Conservation (phyloP, 2,113 vertebrate species). For the Syngnathus typhle region DNA sequence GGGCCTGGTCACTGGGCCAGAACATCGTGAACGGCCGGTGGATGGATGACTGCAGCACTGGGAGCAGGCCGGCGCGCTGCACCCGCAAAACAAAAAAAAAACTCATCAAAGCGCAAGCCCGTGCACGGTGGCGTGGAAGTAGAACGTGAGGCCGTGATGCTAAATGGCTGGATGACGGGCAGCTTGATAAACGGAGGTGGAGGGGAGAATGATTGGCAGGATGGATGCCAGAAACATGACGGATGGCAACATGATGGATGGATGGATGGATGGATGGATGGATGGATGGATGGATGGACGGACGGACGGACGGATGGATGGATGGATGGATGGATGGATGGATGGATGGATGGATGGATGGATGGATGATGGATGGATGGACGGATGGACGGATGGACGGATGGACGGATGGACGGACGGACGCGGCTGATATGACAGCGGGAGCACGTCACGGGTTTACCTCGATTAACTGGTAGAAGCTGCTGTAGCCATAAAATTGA, state of each 20-base stretch:
- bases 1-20: conserved; percentile 83
- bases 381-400: not conserved
- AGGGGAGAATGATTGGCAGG: not conserved
- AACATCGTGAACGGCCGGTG: conserved; percentile 87
- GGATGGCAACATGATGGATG: not conserved
- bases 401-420: not conserved
- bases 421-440: not conserved
- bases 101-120: not conserved
- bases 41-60: conserved; percentile 59
- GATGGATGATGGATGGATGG: not conserved
- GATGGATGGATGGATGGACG: not conserved
- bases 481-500: conserved; percentile 78
- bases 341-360: not conserved
- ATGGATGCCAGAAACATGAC: not conserved
- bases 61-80: conserved; percentile 76
- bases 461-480: conserved; percentile 79
- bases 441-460: conserved; percentile 58
- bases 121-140: not conserved
- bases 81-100: not conserved
- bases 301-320: not conserved
- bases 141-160: too few relatives aligned
- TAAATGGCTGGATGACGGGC: too few relatives aligned
- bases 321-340: not conserved
- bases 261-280: not conserved
- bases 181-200: too few relatives aligned